Conservation (phyloP, 2,888 invertebrate species). For the Sphaerophoria rueppellii region DNA sequence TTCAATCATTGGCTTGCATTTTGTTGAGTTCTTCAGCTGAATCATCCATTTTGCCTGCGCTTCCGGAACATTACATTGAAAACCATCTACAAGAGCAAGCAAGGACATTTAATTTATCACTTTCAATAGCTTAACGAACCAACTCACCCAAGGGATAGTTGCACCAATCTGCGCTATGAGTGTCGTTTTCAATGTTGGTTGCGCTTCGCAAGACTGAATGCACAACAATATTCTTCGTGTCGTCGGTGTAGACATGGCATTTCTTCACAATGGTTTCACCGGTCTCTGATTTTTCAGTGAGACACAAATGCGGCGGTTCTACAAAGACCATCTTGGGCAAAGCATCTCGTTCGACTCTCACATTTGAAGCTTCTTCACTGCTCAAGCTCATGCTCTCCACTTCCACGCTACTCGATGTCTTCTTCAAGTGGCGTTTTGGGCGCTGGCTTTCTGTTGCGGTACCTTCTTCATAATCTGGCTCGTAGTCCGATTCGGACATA, state of each 20-base stretch:
- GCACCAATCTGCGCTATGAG: conserved; percentile 84
- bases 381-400: conserved; percentile 30
- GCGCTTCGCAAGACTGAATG: conserved; percentile 84
- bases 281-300: conserved; percentile 75
- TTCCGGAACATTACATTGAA: conserved; percentile 86
- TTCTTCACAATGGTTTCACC: conserved; percentile 77
- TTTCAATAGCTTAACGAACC: not conserved
- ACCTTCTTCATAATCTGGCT: conserved; percentile 80
- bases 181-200: conserved; percentile 80
- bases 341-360: conserved; percentile 74
- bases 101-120: not conserved
- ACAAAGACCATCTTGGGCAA: conserved; percentile 79
- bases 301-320: conserved; percentile 85
- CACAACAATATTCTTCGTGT: conserved; percentile 83
- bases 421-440: conserved; percentile 71
- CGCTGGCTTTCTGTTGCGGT: conserved; percentile 79
- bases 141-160: conserved; percentile 85
- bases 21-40: conserved; percentile 75
- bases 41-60: conserved; percentile 82
- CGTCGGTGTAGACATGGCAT: conserved; percentile 86
- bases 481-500: conserved; percentile 81
- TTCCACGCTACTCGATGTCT: conserved; percentile 76
- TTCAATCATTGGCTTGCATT: conserved; percentile 87
- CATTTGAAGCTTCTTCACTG: conserved; percentile 63
- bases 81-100: conserved; percentile 81